A percentile compares a stretch with the other conserved stretches of the same genome.
phyloP scores from a whole-genome alignment of 2,113 vertebrate species.

The Aptenodytes forsteri region DNA sequence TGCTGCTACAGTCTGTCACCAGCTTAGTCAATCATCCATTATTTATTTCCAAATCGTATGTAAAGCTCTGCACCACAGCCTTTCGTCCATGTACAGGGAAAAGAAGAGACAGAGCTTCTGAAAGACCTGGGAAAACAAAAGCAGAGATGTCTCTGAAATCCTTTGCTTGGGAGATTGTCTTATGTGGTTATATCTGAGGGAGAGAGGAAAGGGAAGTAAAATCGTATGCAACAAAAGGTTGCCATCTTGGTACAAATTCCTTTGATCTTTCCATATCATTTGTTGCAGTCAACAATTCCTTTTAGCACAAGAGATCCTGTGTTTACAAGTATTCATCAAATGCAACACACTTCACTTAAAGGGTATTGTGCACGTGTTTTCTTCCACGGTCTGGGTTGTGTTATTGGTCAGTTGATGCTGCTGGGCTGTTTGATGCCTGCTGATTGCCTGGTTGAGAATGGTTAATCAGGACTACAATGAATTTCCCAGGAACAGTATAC shows the following conservation, averaged over 20 bases:
- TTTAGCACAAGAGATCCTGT: not conserved
- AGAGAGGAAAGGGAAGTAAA: not conserved
- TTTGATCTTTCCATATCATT: not conserved
- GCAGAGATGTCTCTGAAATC: not conserved
- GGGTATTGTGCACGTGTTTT: not conserved
- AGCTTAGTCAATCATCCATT: slow-evolving; percentile 50
- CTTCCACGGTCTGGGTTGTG: not conserved
- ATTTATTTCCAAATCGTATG: slow-evolving; percentile 52
- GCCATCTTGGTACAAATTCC: not conserved
- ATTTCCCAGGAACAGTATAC: not conserved
- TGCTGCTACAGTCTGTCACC: slow-evolving; percentile 34
- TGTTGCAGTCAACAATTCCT: not conserved
- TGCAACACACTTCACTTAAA: not conserved
- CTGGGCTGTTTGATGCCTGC: not conserved
- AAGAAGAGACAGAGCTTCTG: not conserved
- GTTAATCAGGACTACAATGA: not conserved
- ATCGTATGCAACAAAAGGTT: not conserved
- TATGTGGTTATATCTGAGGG: not conserved
- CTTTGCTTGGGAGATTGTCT: not conserved
- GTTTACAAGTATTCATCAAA: not conserved
- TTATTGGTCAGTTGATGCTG: not conserved
- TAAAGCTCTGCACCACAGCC: not conserved
- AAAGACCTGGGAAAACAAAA: not conserved
- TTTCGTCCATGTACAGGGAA: not conserved
- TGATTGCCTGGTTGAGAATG: not conserved